A percentile compares a stretch with the other conserved stretches of the same genome.
Conservation (phyloP, 1,140 invertebrate species). For the Drosophila pachea region DNA sequence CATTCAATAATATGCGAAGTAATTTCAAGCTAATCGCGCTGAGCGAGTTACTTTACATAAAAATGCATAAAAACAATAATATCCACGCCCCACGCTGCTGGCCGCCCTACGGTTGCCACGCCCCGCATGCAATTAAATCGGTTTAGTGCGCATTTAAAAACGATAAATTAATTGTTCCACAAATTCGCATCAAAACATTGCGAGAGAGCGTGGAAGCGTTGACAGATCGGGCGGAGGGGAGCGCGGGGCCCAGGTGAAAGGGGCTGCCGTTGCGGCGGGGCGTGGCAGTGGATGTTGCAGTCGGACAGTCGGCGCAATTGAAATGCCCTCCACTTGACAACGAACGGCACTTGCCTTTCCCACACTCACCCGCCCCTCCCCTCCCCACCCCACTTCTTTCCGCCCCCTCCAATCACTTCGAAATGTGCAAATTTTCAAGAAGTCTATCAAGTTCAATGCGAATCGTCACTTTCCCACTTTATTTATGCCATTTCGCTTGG, state of each 20-base stretch:
- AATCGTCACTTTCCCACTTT: constrained; percentile 14
- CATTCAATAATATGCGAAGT: constrained; percentile 30
- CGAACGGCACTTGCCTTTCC: not conserved
- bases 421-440: not conserved
- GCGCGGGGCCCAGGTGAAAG: not conserved
- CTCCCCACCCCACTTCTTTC: no score
- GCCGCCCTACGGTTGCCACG: not conserved
- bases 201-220: not conserved
- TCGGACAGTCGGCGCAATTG: constrained; percentile 7
- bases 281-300: not conserved
- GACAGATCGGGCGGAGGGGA: not conserved
- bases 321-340: constrained; percentile 11
- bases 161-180: constrained; percentile 36
- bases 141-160: constrained; percentile 44
- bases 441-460: constrained; percentile 34
- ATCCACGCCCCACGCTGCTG: constrained; percentile 10
- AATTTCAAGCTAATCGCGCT: constrained; percentile 30
- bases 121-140: constrained; percentile 27
- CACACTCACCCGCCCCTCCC: no score
- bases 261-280: not conserved
- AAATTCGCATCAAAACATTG: constrained; percentile 35
- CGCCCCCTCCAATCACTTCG: no score
- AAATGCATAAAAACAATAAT: constrained; percentile 35
- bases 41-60: constrained; percentile 39
- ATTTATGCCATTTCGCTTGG: constrained; percentile 22